Base-by-base conservation (phyloP, 2,113 vertebrate species). In the Irena cyanogastra region DNA sequence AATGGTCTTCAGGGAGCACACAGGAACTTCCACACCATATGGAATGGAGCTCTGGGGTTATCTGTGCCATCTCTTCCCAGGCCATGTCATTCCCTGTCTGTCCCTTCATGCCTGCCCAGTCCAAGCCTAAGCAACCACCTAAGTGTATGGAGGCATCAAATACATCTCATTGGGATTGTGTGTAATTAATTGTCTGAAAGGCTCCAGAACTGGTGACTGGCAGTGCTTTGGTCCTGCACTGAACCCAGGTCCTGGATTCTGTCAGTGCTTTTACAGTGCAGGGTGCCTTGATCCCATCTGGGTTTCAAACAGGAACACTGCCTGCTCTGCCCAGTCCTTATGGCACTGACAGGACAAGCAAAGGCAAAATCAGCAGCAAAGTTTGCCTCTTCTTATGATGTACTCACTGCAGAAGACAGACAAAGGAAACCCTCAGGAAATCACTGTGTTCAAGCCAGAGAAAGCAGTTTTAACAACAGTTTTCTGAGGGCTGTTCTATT, bases 401-500 rank as follows among this genome's bases (percentile, higher is more conserved):
- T 20, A 23, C 42, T 74, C 16, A 52, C 4, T 83, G 64, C n/a
- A 91, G 71, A 72, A 66, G 63, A 49, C 33, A 81, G 72, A 56
- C 18, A 71, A 90, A 94, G 69, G 72, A 87, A 89, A 81, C 61
- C 64, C 56, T 71, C 37, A 84, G 87, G 49, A 72, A 84, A 87
- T 11, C 50, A 30, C 33, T 16, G 22, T 11, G 45, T 31, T 52
- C 65, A 60, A 64, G 44, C 28, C 81, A 79, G 20, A 59, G 26
- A 75, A 89, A 64, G 44, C 9, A 71, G 11, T 42, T 91, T 75
- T 50, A 77, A 19, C 16, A 65, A 28, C 47, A 47, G 19, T 26
- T 83, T 89, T 81, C 77, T n/a, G 41, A 89, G 39, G 28, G 33
- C 27, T 74, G 26, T 12, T 94, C 47, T 49, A 23, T 60, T 92